Percentiles rank a stretch among this genome's conserved stretches.
These are phyloP conservation scores for Sisyra terminalis DNA, from an alignment of 2,888 invertebrate genomes.

Conservation along the genomic window DNA sequence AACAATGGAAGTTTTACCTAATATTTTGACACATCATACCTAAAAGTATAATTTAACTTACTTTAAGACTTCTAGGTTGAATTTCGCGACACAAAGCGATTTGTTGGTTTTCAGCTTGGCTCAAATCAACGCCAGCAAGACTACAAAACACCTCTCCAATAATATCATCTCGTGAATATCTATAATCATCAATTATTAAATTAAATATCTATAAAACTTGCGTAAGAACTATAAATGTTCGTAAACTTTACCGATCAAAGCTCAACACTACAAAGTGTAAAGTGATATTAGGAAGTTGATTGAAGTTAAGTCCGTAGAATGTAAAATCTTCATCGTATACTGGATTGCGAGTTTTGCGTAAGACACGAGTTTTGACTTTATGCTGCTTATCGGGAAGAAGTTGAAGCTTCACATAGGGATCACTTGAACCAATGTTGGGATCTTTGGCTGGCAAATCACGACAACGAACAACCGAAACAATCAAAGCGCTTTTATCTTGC, in stretches of 20 bases:
- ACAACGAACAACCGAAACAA: constrained; percentile 84
- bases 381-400: constrained; percentile 94
- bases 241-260: constrained; percentile 44
- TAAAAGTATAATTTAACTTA: constrained; percentile 23
- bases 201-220: no score
- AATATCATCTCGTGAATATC: constrained; percentile 95
- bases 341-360: constrained; percentile 90
- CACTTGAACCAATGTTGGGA: constrained; percentile 63
- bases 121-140: constrained; percentile 47
- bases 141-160: constrained; percentile 92
- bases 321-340: constrained; percentile 98
- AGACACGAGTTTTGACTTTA: constrained; percentile 90
- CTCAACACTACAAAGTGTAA: constrained; percentile 86
- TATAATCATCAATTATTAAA: constrained; percentile 17
- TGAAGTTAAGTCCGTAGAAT: constrained; percentile 83
- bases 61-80: constrained; percentile 84
- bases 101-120: constrained; percentile 58
- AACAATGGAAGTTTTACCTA: no score
- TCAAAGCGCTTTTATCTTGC: constrained; percentile 75
- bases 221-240: no score
- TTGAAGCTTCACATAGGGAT: constrained; percentile 97
- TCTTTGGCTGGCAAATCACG: constrained; percentile 76
- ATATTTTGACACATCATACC: no score
- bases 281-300: constrained; percentile 77
- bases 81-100: constrained; percentile 77